Evolutionary conservation across 2,797 vertebrate species (phyloP).

Genomic region (Channa striata): DNA sequence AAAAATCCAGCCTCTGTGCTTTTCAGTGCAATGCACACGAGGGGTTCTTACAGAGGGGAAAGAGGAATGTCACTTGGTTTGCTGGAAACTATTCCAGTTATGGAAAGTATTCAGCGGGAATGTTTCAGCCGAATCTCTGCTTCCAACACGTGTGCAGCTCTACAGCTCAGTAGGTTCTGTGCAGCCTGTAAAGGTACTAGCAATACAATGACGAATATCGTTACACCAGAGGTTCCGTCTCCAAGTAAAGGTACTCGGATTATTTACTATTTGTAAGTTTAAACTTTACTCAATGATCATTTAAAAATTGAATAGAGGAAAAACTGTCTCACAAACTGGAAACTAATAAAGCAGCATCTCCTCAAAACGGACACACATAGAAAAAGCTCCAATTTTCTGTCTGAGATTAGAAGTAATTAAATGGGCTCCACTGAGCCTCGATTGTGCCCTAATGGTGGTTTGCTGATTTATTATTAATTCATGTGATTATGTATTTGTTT

Average conservation of each 20-base stretch:
- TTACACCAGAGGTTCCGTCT: background rate
- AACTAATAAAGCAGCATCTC: too few species aligned
- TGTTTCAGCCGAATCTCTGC: slow-evolving; percentile 25
- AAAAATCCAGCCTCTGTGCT: background rate
- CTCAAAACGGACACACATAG: too few species aligned
- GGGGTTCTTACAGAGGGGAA: background rate
- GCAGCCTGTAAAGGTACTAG: too few species aligned
- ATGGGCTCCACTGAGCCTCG: background rate
- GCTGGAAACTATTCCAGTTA: slow-evolving; percentile 13
- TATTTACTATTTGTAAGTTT: too few species aligned
- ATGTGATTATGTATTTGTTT: background rate
- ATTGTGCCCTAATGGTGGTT: background rate
- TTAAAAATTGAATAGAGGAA: too few species aligned
- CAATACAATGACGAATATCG: background rate
- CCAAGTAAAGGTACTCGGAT: background rate
- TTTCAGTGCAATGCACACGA: background rate
- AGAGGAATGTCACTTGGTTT: background rate
- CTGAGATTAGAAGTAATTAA: background rate
- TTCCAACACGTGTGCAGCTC: slow-evolving; percentile 24
- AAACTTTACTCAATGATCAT: too few species aligned
- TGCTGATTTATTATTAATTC: background rate
- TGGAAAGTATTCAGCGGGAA: slow-evolving; percentile 11
- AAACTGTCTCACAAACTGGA: background rate
- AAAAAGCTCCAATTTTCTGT: background rate
- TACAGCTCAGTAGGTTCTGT: background rate